phyloP scores from a whole-genome alignment of 2,888 invertebrate genomes.

The Dicycla oo region DNA sequence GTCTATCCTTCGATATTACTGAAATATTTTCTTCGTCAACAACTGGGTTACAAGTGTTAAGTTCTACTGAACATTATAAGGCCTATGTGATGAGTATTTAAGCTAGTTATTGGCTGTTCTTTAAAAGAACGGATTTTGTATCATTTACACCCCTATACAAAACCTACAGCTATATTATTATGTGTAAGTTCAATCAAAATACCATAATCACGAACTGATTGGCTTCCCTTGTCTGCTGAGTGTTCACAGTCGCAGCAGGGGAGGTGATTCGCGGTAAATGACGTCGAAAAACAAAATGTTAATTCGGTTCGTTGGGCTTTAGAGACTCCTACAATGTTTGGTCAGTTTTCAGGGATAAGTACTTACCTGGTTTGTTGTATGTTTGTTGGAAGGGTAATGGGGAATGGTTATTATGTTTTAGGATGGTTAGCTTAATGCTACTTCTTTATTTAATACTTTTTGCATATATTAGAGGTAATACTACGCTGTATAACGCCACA shows the following conservation, averaged over 20 bases:
- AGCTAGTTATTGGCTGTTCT: neutral
- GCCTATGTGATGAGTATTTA: neutral
- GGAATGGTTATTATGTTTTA: constrained; percentile 12
- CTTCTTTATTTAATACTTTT: neutral
- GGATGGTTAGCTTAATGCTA: neutral
- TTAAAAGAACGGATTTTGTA: neutral
- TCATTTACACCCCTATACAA: neutral
- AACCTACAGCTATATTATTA: constrained; percentile 2
- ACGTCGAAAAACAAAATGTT: constrained; percentile 53
- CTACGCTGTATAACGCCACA: neutral
- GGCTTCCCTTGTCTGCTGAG: constrained; percentile 2
- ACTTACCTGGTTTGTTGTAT: constrained; percentile 24
- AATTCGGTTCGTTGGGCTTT: constrained; percentile 46
- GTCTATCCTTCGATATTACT: neutral
- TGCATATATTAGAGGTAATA: neutral
- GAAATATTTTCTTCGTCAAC: neutral
- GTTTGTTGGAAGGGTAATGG: constrained; percentile 24
- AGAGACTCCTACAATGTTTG: constrained; percentile 36
- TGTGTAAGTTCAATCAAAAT: constrained; percentile 10
- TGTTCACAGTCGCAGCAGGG: constrained; percentile 22
- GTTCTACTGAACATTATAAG: neutral
- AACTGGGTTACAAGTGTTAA: neutral
- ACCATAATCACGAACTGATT: constrained; percentile 24
- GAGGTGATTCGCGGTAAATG: constrained; percentile 47
- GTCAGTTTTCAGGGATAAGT: constrained; percentile 36